Evolutionary conservation across 1,140 invertebrate species (phyloP).

Genomic region (Parapsyche elsis): DNA sequence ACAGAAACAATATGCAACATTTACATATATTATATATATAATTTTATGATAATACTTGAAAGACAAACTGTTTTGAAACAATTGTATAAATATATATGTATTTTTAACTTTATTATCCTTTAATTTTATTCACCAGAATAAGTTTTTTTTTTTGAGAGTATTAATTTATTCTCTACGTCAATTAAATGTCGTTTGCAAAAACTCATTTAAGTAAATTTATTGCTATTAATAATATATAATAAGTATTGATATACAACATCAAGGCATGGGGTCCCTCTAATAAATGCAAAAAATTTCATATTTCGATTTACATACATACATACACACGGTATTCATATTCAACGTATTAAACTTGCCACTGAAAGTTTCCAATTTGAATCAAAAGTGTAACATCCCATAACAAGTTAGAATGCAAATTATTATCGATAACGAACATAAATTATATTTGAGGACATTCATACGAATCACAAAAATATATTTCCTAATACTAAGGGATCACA

Average conservation of each 20-base stretch:
- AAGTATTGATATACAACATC: conserved; percentile 53
- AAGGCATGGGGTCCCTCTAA: conserved; percentile 43
- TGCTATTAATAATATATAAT: conserved; percentile 50
- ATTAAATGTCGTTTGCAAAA: too few relatives aligned
- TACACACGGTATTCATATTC: too few relatives aligned
- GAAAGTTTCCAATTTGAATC: too few relatives aligned
- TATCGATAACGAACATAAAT: too few relatives aligned
- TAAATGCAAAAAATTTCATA: conserved; percentile 38
- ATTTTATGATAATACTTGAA: neutral
- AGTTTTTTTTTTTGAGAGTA: neutral
- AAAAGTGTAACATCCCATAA: too few relatives aligned
- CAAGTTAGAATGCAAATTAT: too few relatives aligned
- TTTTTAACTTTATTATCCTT: neutral
- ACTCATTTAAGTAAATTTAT: conserved; percentile 35
- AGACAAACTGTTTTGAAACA: neutral
- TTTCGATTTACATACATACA: conserved; percentile 8
- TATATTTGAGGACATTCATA: too few relatives aligned
- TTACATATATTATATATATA: conserved; percentile 15
- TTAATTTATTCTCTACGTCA: too few relatives aligned
- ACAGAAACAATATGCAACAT: neutral
- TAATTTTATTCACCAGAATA: conserved; percentile 20
- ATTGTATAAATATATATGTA: neutral
- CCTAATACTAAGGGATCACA: conserved; percentile 53
- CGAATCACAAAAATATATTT: conserved; percentile 7
- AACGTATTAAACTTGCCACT: too few relatives aligned